Percentiles rank a stretch among this genome's conserved stretches.
These are phyloP conservation scores for Octodon degus DNA, from an alignment of 2,113 vertebrate species.

Conservation along the genomic window DNA sequence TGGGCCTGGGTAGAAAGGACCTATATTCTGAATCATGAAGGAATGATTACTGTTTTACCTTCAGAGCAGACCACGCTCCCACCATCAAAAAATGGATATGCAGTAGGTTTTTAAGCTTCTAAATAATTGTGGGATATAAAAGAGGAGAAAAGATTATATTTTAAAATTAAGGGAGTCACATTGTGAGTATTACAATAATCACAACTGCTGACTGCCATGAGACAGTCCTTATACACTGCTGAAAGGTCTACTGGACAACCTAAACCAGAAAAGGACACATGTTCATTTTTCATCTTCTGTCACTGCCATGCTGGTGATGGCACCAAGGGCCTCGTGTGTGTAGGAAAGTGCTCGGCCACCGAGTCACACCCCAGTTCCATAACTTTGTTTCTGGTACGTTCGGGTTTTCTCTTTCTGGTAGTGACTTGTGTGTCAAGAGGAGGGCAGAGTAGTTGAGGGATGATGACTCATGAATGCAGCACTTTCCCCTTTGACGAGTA, in stretches of 20 bases:
- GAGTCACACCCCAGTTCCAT: background rate
- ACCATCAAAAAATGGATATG: background rate
- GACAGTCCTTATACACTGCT: background rate
- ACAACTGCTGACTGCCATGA: background rate
- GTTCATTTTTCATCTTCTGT: background rate
- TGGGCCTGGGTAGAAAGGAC: background rate
- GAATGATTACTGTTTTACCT: background rate
- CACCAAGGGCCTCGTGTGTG: background rate
- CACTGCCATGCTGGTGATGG: background rate
- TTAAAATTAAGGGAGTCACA: background rate
- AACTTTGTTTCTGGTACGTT: background rate
- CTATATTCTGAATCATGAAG: background rate
- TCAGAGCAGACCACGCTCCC: background rate
- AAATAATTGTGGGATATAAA: slow-evolving; percentile 27
- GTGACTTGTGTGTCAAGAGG: background rate
- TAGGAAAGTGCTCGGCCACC: background rate
- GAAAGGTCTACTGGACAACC: background rate
- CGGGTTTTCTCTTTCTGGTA: background rate
- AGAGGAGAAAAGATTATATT: background rate
- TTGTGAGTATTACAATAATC: background rate
- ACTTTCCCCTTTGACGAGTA: background rate
- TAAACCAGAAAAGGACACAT: background rate
- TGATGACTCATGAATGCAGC: background rate
- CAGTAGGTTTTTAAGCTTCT: slow-evolving; percentile 10
- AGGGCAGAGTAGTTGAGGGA: background rate